phyloP scores from a whole-genome alignment of 2,888 invertebrate genomes.

The Neoitamus cyanurus region DNA sequence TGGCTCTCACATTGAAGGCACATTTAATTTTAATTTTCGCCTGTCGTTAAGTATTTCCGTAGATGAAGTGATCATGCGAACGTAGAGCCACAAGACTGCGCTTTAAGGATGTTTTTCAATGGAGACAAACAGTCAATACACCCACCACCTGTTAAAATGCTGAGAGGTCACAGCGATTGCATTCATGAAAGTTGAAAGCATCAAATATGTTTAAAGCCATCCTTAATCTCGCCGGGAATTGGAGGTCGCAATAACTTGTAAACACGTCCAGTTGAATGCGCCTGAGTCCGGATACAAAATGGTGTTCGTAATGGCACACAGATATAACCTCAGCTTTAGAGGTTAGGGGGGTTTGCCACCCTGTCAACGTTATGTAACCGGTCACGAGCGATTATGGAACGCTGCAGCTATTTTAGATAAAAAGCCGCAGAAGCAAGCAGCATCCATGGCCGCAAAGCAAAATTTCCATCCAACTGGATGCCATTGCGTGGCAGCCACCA shows the following conservation, averaged over 20 bases:
- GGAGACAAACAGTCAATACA: not conserved
- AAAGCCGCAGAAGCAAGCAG: not conserved
- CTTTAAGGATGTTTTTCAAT: not conserved
- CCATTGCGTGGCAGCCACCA: not conserved
- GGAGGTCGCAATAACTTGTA: not conserved
- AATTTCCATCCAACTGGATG: not conserved
- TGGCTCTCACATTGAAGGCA: not conserved
- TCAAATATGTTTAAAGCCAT: not conserved
- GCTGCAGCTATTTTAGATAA: constrained; percentile 10
- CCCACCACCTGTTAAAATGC: not conserved
- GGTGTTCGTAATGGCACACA: not conserved
- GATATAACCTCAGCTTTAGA: not conserved
- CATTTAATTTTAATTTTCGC: no score
- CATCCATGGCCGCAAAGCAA: not conserved
- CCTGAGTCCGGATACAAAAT: not conserved
- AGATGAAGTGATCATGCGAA: not conserved
- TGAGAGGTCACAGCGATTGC: not conserved
- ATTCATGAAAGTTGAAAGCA: not conserved
- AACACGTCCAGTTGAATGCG: not conserved
- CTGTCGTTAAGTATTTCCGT: not conserved
- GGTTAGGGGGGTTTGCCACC: not conserved
- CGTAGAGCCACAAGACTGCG: not conserved
- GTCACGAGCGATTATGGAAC: constrained; percentile 4
- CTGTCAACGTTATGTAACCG: constrained; percentile 1
- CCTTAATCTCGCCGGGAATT: not conserved